A percentile compares a stretch with the other conserved stretches of the same genome.
Conservation (phyloP, 2,888 invertebrate species). For the Netelia inedita region DNA sequence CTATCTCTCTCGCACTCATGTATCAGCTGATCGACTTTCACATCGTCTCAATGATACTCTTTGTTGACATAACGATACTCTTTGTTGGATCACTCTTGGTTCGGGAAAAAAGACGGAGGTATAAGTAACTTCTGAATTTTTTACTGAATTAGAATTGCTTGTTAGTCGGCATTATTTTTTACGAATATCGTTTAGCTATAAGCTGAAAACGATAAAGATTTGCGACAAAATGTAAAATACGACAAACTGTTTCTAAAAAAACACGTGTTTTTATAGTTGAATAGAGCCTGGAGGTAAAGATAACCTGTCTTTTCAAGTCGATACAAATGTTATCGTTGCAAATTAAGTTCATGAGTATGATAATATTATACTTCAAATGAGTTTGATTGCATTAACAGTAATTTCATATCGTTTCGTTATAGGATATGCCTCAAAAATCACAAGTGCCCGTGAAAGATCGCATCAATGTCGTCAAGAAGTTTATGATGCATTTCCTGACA, state of each 20-base stretch:
- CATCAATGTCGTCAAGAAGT: constrained; percentile 17
- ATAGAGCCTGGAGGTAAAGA: constrained; percentile 3
- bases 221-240: background rate
- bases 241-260: constrained; percentile 6
- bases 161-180: background rate
- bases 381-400: constrained; percentile 12
- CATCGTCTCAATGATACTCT: background rate
- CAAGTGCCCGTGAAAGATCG: background rate
- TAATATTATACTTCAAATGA: background rate
- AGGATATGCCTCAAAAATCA: constrained; percentile 25
- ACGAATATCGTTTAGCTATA: background rate
- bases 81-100: background rate
- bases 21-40: background rate
- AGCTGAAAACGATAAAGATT: background rate
- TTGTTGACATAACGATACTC: background rate
- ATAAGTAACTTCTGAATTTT: background rate
- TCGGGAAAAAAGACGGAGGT: background rate
- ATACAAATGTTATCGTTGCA: background rate
- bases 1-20: constrained; percentile 1
- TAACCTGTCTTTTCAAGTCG: background rate
- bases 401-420: constrained; percentile 6
- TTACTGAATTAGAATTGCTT: background rate
- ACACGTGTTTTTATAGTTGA: constrained; percentile 6
- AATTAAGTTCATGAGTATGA: constrained; percentile 1
- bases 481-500: background rate